Percentiles rank a stretch among this genome's conserved stretches.
Evolutionary conservation across 1,140 invertebrate species (phyloP).

Genomic region (Leucophenga varia): DNA sequence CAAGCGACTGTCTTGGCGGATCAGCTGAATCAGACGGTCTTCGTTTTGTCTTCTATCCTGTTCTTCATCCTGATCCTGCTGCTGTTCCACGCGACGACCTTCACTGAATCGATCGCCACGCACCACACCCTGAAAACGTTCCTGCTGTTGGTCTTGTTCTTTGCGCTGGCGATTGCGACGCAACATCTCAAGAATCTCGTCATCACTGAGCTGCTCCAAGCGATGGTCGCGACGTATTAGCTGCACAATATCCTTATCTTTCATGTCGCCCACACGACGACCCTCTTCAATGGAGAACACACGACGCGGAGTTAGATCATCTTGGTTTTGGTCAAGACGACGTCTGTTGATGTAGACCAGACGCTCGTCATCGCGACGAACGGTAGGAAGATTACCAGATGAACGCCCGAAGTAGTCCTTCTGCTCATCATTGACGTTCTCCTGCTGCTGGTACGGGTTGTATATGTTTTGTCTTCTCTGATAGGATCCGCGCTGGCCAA

Average conservation of each 20-base stretch:
- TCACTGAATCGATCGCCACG: constrained; percentile 23
- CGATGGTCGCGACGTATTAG: too few species aligned
- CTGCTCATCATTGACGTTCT: not conserved
- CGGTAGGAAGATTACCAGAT: constrained; percentile 1
- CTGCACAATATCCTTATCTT: constrained; percentile 1
- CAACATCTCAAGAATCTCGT: too few species aligned
- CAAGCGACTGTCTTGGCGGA: constrained; percentile 27
- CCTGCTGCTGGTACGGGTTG: too few species aligned
- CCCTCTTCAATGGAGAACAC: constrained; percentile 25
- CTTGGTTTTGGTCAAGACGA: constrained; percentile 21
- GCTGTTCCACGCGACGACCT: constrained; percentile 15
- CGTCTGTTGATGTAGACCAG: constrained; percentile 27
- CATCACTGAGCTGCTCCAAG: not conserved
- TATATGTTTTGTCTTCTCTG: too few species aligned
- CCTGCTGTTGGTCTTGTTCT: constrained; percentile 8
- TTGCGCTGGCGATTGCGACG: constrained; percentile 1
- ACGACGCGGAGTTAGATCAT: constrained; percentile 7
- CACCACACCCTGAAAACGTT: constrained; percentile 12
- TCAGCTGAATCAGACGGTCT: constrained; percentile 25
- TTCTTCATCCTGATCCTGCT: constrained; percentile 7
- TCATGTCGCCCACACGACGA: constrained; percentile 15
- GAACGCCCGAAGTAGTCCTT: too few species aligned
- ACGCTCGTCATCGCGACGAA: constrained; percentile 24
- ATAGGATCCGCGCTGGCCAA: not conserved
- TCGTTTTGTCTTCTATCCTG: too few species aligned